These are phyloP conservation scores for Julus scanicus DNA, from an alignment of 2,888 invertebrate species.

Conservation along the genomic window DNA sequence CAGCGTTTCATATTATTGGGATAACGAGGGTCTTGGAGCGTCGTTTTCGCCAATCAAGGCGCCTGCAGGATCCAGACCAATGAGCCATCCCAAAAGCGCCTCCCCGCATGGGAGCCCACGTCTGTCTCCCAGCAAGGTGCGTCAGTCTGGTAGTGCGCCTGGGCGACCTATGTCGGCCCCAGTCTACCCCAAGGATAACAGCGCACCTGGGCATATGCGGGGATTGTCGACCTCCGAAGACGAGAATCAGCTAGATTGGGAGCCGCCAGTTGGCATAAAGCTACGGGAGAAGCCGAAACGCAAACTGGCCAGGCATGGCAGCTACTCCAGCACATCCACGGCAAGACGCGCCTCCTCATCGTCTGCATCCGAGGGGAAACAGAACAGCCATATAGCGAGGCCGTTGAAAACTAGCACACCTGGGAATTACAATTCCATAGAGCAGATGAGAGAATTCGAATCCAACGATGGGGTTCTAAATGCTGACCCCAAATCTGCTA, in stretches of 20 bases:
- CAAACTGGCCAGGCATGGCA: conserved; percentile 1
- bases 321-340: neutral
- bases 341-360: neutral
- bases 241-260: conserved; percentile 17
- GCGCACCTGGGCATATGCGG: neutral
- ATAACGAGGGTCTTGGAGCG: conserved; percentile 38
- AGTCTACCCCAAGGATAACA: conserved; percentile 25
- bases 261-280: neutral
- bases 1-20: conserved; percentile 48
- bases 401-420: neutral
- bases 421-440: neutral
- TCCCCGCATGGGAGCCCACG: conserved; percentile 44
- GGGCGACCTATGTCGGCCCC: conserved; percentile 1
- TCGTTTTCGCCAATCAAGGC: conserved; percentile 13
- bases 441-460: neutral
- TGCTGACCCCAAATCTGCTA: neutral
- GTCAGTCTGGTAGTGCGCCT: neutral
- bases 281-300: conserved; percentile 6
- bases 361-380: neutral
- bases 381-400: neutral
- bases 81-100: neutral
- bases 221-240: conserved; percentile 43
- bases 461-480: neutral
- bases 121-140: conserved; percentile 23
- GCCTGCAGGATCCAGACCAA: neutral